Evolutionary conservation across 2,888 invertebrate species (phyloP).

Genomic region (Xylophagus ater): DNA sequence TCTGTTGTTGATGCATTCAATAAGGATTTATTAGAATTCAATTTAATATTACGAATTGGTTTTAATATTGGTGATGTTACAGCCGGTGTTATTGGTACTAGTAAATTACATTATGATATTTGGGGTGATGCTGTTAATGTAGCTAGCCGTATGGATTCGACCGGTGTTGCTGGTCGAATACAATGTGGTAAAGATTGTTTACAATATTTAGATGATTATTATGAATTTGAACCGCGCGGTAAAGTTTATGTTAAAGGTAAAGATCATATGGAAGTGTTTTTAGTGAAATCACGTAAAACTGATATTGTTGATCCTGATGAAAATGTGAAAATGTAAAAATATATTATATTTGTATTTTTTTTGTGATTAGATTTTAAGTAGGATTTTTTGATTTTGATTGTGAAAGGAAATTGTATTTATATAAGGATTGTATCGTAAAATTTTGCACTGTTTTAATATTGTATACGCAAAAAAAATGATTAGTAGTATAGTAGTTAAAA

Average conservation of each 20-base stretch:
- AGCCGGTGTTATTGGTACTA: slow-evolving; percentile 92
- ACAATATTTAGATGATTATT: slow-evolving; percentile 55
- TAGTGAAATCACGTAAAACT: no score
- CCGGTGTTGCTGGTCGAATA: slow-evolving; percentile 76
- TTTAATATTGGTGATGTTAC: slow-evolving; percentile 93
- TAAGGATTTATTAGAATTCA: slow-evolving; percentile 80
- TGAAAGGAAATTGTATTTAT: no score
- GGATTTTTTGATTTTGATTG: no score
- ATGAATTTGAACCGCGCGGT: slow-evolving; percentile 84
- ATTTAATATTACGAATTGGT: slow-evolving; percentile 75
- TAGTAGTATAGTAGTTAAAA: no score
- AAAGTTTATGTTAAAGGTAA: slow-evolving; percentile 95
- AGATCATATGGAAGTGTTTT: slow-evolving; percentile 86
- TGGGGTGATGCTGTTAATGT: slow-evolving; percentile 99
- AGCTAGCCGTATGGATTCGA: slow-evolving; percentile 94
- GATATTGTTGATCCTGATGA: no score
- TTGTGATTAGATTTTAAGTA: no score
- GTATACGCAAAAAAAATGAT: no score
- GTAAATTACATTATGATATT: slow-evolving; percentile 92
- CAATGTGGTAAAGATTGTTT: slow-evolving; percentile 72
- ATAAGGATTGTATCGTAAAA: no score
- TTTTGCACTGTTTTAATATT: no score
- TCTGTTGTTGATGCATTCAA: slow-evolving; percentile 79
- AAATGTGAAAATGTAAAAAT: no score
- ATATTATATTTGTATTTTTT: no score